Evolutionary conservation across 2,888 invertebrate species (phyloP).

Genomic region (Scaptomyza parva): DNA sequence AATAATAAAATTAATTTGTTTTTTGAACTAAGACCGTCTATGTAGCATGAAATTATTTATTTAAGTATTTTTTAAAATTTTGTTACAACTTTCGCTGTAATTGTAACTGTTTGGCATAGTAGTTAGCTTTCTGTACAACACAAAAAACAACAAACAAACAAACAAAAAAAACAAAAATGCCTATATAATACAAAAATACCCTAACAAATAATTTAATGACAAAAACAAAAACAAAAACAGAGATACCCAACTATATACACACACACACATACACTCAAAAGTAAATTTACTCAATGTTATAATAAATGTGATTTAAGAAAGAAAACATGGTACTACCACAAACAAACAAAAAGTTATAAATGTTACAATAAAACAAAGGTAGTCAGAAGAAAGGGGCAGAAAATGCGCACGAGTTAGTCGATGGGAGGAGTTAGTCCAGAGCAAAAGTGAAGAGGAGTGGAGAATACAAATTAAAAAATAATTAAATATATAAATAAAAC

Average conservation of each 20-base stretch:
- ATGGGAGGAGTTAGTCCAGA: slow-evolving; percentile 40
- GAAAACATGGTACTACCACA: slow-evolving; percentile 72
- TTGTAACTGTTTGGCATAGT: slow-evolving; percentile 63
- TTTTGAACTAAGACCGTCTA: slow-evolving; percentile 53
- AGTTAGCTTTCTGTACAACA: slow-evolving; percentile 62
- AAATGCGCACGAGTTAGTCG: slow-evolving; percentile 29
- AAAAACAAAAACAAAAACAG: slow-evolving; percentile 28
- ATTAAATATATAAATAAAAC: slow-evolving; percentile 45
- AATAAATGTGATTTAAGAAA: slow-evolving; percentile 79
- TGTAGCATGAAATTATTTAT: slow-evolving; percentile 72
- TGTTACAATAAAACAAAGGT: slow-evolving; percentile 54
- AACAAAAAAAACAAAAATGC: slow-evolving; percentile 42
- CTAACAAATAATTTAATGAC: slow-evolving; percentile 42
- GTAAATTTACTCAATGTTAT: slow-evolving; percentile 78
- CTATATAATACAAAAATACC: slow-evolving; percentile 59
- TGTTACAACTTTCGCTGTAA: slow-evolving; percentile 64
- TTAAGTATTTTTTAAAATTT: slow-evolving; percentile 68
- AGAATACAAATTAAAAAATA: slow-evolving; percentile 36
- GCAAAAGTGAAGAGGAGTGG: slow-evolving; percentile 27
- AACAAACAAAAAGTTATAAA: slow-evolving; percentile 52
- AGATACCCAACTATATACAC: slow-evolving; percentile 58
- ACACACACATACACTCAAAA: slow-evolving; percentile 70
- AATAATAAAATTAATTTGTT: slow-evolving; percentile 30
- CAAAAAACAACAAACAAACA: slow-evolving; percentile 18
- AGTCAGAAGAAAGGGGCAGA: slow-evolving; percentile 36